Evolutionary conservation across 2,888 invertebrate genomes (phyloP), one percentile per base, ranked within the genome.

Genomic region (Xiphydria camelus): DNA sequence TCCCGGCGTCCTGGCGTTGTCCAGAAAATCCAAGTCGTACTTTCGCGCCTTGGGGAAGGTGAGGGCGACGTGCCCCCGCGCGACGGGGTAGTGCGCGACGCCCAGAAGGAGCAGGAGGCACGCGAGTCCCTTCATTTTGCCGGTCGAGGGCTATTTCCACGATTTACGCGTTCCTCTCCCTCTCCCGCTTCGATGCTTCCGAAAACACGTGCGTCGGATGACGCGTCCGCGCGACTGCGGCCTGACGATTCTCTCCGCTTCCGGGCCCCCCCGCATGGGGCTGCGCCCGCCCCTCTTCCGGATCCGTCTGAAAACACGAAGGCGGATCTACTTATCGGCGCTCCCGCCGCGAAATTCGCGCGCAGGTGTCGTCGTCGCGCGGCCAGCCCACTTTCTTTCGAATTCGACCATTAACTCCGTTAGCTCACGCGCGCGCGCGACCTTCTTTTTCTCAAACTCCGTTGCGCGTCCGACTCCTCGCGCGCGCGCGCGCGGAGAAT

Each of bases 21-120:
- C 95, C 78, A 95, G 80, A 78, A 94, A 96, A 77, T 96, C 96
- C 76, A 95, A 79, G 67, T 91, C 92, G 69, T 87, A 91, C 68
- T 86, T 85, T 65, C 95, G 83, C 1, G 94, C 94, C 1, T 90
- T 91, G 42, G 95, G 95, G 76, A 85, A 95, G 7, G 91, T 94
- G 41, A 96, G 79, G 6, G 91, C 87, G 25, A 96, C 91, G 76
- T 96, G 95, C 36, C 79, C 81, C 36, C 41, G 26, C 38, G 54
- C 48, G 18, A 47, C 40, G 33, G 42, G 51, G 47, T 61, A 49
- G 40, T 49, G 36, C 33, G 51, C 53, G 50, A 57, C 50, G 36
- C 45, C 42, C 47, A 58, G 45, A 40, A 62, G 40, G 39, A 54
- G 12, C 4, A 40, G 31, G 22, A 42, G 37, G 21, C 52, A 36